phyloP scores from a whole-genome alignment of 2,888 invertebrate species.

The Nephrotoma guestfalica region DNA sequence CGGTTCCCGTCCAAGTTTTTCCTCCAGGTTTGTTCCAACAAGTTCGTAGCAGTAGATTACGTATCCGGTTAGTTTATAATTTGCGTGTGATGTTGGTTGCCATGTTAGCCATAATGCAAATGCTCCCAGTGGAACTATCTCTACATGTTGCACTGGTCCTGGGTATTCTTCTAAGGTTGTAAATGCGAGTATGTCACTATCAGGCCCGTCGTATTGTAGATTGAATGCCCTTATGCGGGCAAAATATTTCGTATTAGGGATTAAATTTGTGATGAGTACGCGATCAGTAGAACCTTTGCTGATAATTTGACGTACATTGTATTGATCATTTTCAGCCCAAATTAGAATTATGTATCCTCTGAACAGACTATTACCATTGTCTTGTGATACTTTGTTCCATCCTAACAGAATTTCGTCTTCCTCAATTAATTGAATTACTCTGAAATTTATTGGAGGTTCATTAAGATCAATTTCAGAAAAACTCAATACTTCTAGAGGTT shows the following conservation, averaged over 20 bases:
- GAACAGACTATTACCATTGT: conserved; percentile 79
- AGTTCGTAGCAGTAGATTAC: too few relatives aligned
- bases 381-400: conserved; percentile 74
- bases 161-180: conserved; percentile 62
- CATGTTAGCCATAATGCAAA: too few relatives aligned
- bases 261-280: conserved; percentile 51
- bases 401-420: conserved; percentile 71
- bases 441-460: too few relatives aligned
- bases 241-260: conserved; percentile 17
- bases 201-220: conserved; percentile 79
- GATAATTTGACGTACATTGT: conserved; percentile 50
- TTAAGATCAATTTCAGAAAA: too few relatives aligned
- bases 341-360: conserved; percentile 94
- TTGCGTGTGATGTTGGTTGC: too few relatives aligned
- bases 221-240: conserved; percentile 44
- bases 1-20: too few relatives aligned
- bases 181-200: conserved; percentile 70
- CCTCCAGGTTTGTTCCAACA: too few relatives aligned
- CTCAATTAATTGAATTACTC: conserved; percentile 39
- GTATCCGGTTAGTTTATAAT: too few relatives aligned
- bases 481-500: too few relatives aligned
- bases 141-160: too few relatives aligned
- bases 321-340: conserved; percentile 68
- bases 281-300: conserved; percentile 51
- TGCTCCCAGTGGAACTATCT: too few relatives aligned